phyloP scores from a whole-genome alignment of 2,888 invertebrate species.

The Eudasyphora cyanicolor region DNA sequence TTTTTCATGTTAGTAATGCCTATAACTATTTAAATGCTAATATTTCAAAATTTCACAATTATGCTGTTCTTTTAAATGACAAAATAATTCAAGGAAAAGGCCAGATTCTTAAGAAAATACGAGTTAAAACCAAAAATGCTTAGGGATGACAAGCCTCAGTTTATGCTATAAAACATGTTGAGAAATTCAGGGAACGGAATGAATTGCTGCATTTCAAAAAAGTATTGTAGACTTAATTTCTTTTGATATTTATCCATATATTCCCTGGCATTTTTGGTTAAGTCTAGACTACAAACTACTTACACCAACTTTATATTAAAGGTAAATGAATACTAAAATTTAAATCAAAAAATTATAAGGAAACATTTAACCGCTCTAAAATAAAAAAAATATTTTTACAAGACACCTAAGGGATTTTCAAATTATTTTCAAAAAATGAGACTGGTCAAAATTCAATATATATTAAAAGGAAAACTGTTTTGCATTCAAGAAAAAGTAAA shows the following conservation, averaged over 20 bases:
- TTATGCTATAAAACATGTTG: no score
- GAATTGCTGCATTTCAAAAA: no score
- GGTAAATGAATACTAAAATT: neutral
- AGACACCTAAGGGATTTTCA: no score
- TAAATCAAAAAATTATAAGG: slow-evolving; percentile 1
- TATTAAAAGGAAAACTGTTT: no score
- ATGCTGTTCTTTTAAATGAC: slow-evolving; percentile 31
- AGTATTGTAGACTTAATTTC: neutral
- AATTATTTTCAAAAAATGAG: neutral
- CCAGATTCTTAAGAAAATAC: neutral
- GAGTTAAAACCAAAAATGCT: neutral
- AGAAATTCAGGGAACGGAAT: neutral
- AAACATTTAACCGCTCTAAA: slow-evolving; percentile 33
- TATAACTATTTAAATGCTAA: slow-evolving; percentile 7
- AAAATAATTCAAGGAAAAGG: slow-evolving; percentile 64
- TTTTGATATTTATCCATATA: neutral
- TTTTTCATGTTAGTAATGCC: slow-evolving; percentile 20
- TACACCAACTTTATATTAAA: no score
- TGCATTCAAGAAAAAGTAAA: no score
- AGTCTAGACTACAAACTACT: neutral
- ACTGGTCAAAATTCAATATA: no score
- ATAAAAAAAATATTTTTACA: slow-evolving; percentile 9
- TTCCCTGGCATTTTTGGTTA: neutral
- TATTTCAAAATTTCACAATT: slow-evolving; percentile 40
- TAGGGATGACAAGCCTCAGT: neutral